Evolutionary conservation across 2,888 invertebrate genomes (phyloP), one percentile per base, ranked within the genome.

Genomic region (Phyllotreta cruciferae): DNA sequence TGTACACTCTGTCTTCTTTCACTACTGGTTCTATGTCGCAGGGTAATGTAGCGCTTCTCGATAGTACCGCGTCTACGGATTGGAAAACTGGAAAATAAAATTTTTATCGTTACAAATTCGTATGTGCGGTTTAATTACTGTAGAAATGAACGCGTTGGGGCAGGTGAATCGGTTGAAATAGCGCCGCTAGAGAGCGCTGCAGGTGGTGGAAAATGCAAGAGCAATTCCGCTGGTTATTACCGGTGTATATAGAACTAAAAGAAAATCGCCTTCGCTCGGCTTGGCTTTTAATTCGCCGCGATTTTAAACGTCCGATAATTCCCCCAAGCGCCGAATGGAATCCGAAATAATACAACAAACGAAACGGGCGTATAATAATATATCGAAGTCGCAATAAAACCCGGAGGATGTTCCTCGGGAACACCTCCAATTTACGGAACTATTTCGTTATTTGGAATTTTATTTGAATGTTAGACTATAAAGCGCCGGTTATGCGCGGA

Each of bases 1-100:
- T 93, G 82, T 94, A 93, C 66, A 94, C 93, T 68, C 92, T 87
- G 81, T 94, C 94, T 75, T 92, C 92, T 74, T 88, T 87, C 61
- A 89, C 87, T 44, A 68, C 66, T 60, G 94, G 93, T 74, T 91
- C 91, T 80, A 94, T 92, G 85, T 94, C 92, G 84, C 94, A 95
- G 39, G 94, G 94, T 75, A 95, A 82, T 56, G 91, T 90, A 63
- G 94, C 93, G 71, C 91, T 92, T 56, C 90, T 87, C 6, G 93
- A 93, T 69, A 94, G 83, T 45, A 94, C 93, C 8, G 94, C 94
- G 76, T 91, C 93, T 71, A 94, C 93, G 62, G 87, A 86, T 56
- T 88, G 86, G 71, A 87, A 86, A 74, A 88, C 90, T 90, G 85
- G 71, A 83, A 85, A 41, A 41, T 41, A 3, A n/a, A 9, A 41